Conservation (phyloP, 1,140 invertebrate genomes). For the Hydropsyche tenuis region DNA sequence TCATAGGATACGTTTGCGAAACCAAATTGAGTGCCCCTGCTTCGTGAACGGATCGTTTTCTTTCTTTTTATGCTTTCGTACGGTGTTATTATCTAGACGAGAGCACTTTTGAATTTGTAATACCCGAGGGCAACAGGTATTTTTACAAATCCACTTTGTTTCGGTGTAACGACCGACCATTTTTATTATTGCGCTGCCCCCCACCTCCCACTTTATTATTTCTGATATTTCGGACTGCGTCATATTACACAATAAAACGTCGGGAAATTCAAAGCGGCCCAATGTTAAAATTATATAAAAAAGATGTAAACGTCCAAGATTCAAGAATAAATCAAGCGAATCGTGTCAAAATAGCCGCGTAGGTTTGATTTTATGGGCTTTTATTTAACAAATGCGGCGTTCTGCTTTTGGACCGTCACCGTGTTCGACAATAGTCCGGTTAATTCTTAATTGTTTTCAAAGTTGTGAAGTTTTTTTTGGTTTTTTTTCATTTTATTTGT, state of each 20-base stretch:
- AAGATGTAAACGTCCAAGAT: no score
- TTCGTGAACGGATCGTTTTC: not conserved
- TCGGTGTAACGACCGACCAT: slow-evolving; percentile 25
- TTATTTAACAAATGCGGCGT: slow-evolving; percentile 11
- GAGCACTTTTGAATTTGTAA: slow-evolving; percentile 36
- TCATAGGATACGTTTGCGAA: no score
- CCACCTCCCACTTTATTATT: not conserved
- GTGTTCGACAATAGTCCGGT: slow-evolving; percentile 23
- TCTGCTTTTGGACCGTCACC: slow-evolving; percentile 2
- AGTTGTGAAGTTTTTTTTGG: slow-evolving; percentile 1
- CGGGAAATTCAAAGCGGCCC: no score
- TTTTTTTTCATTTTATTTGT: not conserved
- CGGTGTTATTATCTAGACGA: slow-evolving; percentile 28
- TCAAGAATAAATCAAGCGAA: no score
- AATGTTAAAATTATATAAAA: no score
- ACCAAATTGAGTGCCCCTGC: not conserved
- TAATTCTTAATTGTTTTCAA: slow-evolving; percentile 26
- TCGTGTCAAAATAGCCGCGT: slow-evolving; percentile 8
- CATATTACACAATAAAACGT: no score
- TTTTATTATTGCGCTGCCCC: slow-evolving; percentile 3
- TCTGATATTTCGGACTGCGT: no score
- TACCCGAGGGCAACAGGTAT: slow-evolving; percentile 33
- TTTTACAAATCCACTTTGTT: slow-evolving; percentile 31
- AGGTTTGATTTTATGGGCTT: slow-evolving; percentile 6
- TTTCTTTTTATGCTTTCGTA: not conserved